Percentiles rank a stretch among this genome's conserved stretches.
Conservation (phyloP, 2,113 vertebrate species). For the Caranx melampygus region DNA sequence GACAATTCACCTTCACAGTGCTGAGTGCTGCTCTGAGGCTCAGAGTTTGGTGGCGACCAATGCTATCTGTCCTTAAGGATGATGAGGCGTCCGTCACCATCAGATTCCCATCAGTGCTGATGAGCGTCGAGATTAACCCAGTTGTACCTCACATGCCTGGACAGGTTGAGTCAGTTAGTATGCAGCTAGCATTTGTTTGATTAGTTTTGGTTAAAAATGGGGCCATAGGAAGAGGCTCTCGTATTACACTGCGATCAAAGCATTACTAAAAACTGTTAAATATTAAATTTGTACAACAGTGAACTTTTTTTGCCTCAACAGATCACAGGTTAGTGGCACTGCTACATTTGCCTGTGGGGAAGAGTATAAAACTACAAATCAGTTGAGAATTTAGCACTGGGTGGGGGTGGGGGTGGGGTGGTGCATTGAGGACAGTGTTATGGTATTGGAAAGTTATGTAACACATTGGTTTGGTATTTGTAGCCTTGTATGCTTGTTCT, state of each 20-base stretch:
- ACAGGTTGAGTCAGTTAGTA: slow-evolving; percentile 7
- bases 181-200: background rate
- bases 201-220: background rate
- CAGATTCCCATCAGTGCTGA: slow-evolving; percentile 10
- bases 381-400: background rate
- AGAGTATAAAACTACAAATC: background rate
- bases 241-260: background rate
- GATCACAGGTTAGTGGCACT: background rate
- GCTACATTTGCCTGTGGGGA: background rate
- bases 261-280: background rate
- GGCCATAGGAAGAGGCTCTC: background rate
- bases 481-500: slow-evolving; percentile 6
- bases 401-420: too few relatives aligned
- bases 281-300: background rate
- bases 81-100: background rate
- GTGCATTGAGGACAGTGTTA: background rate
- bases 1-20: slow-evolving; percentile 66
- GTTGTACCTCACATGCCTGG: background rate
- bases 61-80: background rate
- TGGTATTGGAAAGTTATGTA: background rate
- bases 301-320: background rate
- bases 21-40: slow-evolving; percentile 19
- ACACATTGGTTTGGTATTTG: slow-evolving; percentile 2
- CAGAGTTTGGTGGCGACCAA: background rate
- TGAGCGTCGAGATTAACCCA: slow-evolving; percentile 3